Base-by-base conservation (phyloP, 2,888 invertebrate genomes). In the Lochmaea crataegi region DNA sequence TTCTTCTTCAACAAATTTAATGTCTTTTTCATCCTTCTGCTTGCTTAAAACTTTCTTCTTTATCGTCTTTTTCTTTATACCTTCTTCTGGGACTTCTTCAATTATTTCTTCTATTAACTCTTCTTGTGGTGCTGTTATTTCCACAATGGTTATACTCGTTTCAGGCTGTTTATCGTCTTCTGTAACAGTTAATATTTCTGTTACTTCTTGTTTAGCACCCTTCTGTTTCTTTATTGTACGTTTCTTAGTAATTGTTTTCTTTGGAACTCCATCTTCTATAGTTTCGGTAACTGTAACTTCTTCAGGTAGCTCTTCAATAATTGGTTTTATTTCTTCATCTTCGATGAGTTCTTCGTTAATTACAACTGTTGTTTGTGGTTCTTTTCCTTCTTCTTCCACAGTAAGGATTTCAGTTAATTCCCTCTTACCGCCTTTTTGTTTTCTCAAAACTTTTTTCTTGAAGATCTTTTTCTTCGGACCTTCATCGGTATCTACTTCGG, bases 21-120 rank as follows among this genome's bases (percentile, higher is more conserved):
- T 87, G 53, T 87, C 84, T 77, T 83, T 85, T 60, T 83, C 79
- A 71, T 83, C 87, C 76, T 78, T 85, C 7, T 84, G 85, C 76
- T 87, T 88, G 68, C 83, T 87, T 57, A 86, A 85, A 0, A 84
- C 76, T 60, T 87, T 83, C 60, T 85, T 87, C 76, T 87, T 89
- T 14, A 89, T 88, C 1, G 87, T 82, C 72, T 87, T 38, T 38
- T 38, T 38, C 32, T 38, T 38, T 38, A 7, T 26, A 80, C 77
- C n/a, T 80, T 77, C 73, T 60, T 76, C 73, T 56, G 81, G 80
- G 22, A 82, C 75, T 78, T 83, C 76, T 68, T 71, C 64, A 22
- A 79, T 68, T 12, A 68, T 78, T 74, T 74, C 74, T 14, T 11
- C 87, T 12, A 26, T 56, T 58, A 32, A 32, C 26, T 82, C 81